These are phyloP conservation scores for Abrostola triplasia DNA, from an alignment of 2,888 invertebrate genomes.

Conservation along the genomic window DNA sequence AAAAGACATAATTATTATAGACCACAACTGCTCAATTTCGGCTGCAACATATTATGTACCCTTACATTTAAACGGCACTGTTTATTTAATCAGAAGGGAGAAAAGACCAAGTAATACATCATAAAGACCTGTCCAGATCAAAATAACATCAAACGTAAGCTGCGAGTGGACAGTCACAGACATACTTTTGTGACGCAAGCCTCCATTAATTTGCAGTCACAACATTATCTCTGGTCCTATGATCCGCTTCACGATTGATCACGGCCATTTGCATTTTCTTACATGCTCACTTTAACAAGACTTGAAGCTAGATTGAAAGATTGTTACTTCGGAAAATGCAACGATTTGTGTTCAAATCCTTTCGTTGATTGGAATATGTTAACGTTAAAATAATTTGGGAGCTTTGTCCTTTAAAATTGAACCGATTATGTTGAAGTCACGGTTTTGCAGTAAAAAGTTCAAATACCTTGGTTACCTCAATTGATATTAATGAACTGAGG, in stretches of 20 bases:
- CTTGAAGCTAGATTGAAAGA: constrained; percentile 37
- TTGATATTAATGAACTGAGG: too few relatives aligned
- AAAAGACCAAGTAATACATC: background rate
- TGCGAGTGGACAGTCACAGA: background rate
- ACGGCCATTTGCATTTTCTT: constrained; percentile 48
- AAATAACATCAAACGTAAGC: background rate
- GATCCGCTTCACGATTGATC: constrained; percentile 33
- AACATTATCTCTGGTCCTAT: constrained; percentile 7
- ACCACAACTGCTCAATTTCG: too few relatives aligned
- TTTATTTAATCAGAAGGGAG: too few relatives aligned
- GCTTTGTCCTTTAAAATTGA: background rate
- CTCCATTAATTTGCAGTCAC: constrained; percentile 13
- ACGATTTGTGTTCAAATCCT: constrained; percentile 6
- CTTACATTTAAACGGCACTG: too few relatives aligned
- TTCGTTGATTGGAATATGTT: background rate
- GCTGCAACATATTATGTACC: too few relatives aligned
- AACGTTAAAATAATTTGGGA: background rate
- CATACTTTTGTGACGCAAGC: background rate
- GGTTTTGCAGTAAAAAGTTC: too few relatives aligned
- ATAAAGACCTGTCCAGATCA: background rate
- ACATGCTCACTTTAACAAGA: constrained; percentile 32
- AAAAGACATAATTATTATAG: too few relatives aligned
- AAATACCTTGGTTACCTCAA: too few relatives aligned
- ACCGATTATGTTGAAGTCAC: background rate
- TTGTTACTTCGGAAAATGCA: constrained; percentile 28